Evolutionary conservation across 2,113 vertebrate species (phyloP), one percentile per base, ranked within the genome.

Genomic region (Hydrochoerus hydrochaeris): DNA sequence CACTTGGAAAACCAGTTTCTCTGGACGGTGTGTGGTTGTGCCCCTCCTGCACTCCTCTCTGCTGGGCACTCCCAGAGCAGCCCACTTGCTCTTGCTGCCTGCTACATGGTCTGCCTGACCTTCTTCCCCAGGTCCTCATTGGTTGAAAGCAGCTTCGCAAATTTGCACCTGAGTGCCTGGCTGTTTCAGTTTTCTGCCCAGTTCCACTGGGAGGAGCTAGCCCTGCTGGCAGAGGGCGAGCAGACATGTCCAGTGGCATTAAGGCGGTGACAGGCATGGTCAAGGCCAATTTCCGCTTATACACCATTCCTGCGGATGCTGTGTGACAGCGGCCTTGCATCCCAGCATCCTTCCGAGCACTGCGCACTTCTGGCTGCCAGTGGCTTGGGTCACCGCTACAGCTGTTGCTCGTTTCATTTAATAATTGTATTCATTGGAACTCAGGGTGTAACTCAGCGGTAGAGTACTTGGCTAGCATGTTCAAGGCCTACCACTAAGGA

Each of bases 121-220:
- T 99, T 99, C 97, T 99, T 99, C 41, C 99, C 99, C 49, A 99
- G 98, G 98, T 99, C 99, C 95, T 99, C 99, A 9, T 99, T 99
- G 98, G 99, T 99, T 96, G 99, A 99, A 97, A 99, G 99, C 94
- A 99, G 99, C 98, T 99, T 99, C 49, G 99, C 99, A 3, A 99
- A 99, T 98, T 99, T 99, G 98, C 99, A 99, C 95, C 99, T 99
- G 58, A 99, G 99, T 96, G 99, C 99, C 98, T 99, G 99, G 98
- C 98, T 99, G 91, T 98, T 99, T 92, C 99, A 7, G 99, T 99
- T 83, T 99, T 99, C 99, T 99, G 97, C 14, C 99, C 30, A 99
- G 99, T 86, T 99, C 99, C 99, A 13, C 41, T 99, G 99, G 7
- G 99, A 99, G 1, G 99, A 98, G 0, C 99, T 98, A 19, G 99